Evolutionary conservation across 2,113 vertebrate genomes (phyloP).

Genomic region (Entosphenus tridentatus): DNA sequence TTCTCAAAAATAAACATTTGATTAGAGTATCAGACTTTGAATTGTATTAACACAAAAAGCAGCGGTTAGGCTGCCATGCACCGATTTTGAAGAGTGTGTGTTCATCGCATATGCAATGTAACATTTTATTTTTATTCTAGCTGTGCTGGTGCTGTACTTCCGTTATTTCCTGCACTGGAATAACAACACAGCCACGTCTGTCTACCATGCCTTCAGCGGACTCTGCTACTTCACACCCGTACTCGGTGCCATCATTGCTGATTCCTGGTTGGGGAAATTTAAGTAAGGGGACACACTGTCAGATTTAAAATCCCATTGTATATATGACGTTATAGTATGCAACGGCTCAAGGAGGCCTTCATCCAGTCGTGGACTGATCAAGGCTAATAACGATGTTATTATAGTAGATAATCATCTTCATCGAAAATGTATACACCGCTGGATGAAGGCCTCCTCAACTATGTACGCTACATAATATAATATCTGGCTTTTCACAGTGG

Average conservation of each 20-base stretch:
- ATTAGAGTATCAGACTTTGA: too few relatives aligned
- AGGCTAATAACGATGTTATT: neutral
- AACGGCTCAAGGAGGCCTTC: neutral
- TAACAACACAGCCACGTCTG: slow-evolving; percentile 55
- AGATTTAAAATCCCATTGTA: too few relatives aligned
- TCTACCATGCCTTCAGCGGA: slow-evolving; percentile 75
- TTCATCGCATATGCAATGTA: too few relatives aligned
- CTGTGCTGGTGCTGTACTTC: slow-evolving; percentile 77
- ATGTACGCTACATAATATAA: too few relatives aligned
- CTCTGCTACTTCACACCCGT: slow-evolving; percentile 90
- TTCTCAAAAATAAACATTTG: too few relatives aligned
- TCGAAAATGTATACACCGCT: too few relatives aligned
- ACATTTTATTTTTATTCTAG: slow-evolving; percentile 19
- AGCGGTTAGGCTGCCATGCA: too few relatives aligned
- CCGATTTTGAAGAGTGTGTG: too few relatives aligned
- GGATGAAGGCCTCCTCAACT: too few relatives aligned
- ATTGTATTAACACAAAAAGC: too few relatives aligned
- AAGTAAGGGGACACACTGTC: slow-evolving; percentile 31
- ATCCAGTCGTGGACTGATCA: neutral
- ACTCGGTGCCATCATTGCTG: slow-evolving; percentile 70
- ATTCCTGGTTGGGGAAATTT: slow-evolving; percentile 88
- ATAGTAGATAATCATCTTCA: neutral
- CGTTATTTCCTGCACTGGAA: slow-evolving; percentile 64
- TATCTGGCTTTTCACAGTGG: too few relatives aligned
- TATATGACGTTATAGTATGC: too few relatives aligned